Conservation (phyloP, 2,113 vertebrate genomes). For the Hippocampus zosterae region DNA sequence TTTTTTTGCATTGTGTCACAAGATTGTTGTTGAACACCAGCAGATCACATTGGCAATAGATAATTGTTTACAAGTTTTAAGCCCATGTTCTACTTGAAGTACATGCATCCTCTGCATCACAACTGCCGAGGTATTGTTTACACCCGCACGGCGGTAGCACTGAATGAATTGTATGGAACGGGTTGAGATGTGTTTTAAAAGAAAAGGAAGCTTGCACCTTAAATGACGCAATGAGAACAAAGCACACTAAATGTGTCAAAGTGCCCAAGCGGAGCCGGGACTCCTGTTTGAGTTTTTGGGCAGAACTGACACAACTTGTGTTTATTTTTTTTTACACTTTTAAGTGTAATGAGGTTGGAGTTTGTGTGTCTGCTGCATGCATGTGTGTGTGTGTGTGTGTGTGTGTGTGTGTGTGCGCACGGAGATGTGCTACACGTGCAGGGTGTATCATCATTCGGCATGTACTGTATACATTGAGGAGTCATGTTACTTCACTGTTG, state of each 20-base stretch:
- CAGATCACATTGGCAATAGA: slow-evolving; percentile 12
- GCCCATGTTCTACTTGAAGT: slow-evolving; percentile 21
- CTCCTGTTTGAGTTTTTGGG: slow-evolving; percentile 49
- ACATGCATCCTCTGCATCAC: slow-evolving; percentile 8
- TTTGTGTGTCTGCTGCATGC: slow-evolving; percentile 8
- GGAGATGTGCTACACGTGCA: slow-evolving; percentile 21
- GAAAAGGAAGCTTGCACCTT: slow-evolving; percentile 20
- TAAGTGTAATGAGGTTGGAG: slow-evolving; percentile 50
- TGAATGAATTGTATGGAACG: slow-evolving; percentile 13
- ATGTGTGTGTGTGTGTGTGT: slow-evolving; percentile 34
- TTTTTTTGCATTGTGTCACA: slow-evolving; percentile 7
- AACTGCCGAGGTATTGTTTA: slow-evolving; percentile 41
- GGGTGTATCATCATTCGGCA: slow-evolving; percentile 58
- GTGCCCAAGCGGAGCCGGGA: slow-evolving; percentile 30
- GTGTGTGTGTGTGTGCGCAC: slow-evolving; percentile 17
- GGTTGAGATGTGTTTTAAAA: slow-evolving; percentile 22
- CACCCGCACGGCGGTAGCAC: slow-evolving; percentile 21
- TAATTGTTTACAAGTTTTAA: slow-evolving; percentile 12
- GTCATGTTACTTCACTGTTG: slow-evolving; percentile 49
- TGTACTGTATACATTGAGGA: slow-evolving; percentile 38
- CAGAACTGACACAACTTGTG: slow-evolving; percentile 56
- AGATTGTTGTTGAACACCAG: slow-evolving; percentile 7
- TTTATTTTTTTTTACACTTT: slow-evolving; percentile 53
- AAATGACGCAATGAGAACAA: slow-evolving; percentile 4
- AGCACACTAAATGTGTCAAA: slow-evolving; percentile 36